Conservation (phyloP, 2,797 vertebrate genomes). For the Girardinus metallicus region DNA sequence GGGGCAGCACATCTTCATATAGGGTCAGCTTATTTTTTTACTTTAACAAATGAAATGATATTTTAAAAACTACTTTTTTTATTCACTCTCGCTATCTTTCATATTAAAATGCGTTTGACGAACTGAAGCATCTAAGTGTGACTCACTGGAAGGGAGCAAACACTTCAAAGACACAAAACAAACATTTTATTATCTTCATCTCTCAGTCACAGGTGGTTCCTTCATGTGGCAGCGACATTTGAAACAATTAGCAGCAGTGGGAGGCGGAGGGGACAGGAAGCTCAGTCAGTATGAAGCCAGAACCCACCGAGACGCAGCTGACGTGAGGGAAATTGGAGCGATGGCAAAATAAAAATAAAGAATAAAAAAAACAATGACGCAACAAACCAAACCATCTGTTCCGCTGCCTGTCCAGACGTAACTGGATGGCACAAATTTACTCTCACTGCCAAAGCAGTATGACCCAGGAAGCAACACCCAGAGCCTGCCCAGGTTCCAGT, state of each 20-base stretch:
- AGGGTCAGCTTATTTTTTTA: not conserved
- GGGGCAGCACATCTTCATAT: not conserved
- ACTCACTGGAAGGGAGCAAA: not conserved
- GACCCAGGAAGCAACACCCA: slow-evolving; percentile 2
- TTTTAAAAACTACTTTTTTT: not conserved
- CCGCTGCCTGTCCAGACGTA: slow-evolving; percentile 36
- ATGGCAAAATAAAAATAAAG: not conserved
- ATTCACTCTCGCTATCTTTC: not conserved
- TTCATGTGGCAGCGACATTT: slow-evolving; percentile 47
- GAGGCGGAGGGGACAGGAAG: slow-evolving; percentile 56
- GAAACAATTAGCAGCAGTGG: slow-evolving; percentile 51
- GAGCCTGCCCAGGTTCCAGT: not conserved
- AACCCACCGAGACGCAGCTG: slow-evolving; percentile 50
- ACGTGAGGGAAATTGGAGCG: slow-evolving; percentile 36
- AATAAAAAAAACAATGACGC: slow-evolving; percentile 38
- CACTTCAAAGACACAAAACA: not conserved
- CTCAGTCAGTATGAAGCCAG: slow-evolving; percentile 48
- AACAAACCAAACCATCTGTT: slow-evolving; percentile 67
- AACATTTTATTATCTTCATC: slow-evolving; percentile 16
- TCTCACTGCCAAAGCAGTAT: slow-evolving; percentile 15
- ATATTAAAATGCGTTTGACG: not conserved
- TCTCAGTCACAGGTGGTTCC: slow-evolving; percentile 40
- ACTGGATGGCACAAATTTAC: slow-evolving; percentile 28
- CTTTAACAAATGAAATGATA: not conserved
- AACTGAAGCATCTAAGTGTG: not conserved